Conservation (phyloP, 2,113 vertebrate species). For the Albula goreensis region DNA sequence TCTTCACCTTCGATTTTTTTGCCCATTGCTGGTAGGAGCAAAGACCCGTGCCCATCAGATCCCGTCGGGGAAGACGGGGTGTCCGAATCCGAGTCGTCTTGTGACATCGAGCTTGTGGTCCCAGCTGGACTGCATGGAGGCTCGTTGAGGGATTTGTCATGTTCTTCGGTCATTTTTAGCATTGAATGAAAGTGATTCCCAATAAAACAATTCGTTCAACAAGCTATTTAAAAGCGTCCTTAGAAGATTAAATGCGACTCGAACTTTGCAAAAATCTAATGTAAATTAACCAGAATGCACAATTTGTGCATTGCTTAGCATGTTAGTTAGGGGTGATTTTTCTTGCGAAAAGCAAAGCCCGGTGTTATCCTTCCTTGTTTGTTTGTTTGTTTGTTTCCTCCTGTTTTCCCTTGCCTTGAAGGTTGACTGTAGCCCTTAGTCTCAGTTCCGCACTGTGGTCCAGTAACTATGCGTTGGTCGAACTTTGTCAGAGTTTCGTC, state of each 20-base stretch:
- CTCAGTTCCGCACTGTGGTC: slow-evolving; percentile 23
- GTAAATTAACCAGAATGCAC: slow-evolving; percentile 32
- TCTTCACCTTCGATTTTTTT: slow-evolving; percentile 43
- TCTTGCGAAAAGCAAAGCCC: slow-evolving; percentile 1
- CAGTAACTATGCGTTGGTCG: slow-evolving; percentile 41
- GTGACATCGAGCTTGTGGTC: slow-evolving; percentile 72
- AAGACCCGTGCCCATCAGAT: slow-evolving; percentile 58
- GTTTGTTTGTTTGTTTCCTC: neutral
- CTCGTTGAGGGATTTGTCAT: slow-evolving; percentile 56
- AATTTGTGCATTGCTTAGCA: slow-evolving; percentile 33
- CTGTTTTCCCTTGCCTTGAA: neutral
- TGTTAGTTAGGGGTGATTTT: neutral
- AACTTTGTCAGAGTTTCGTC: slow-evolving; percentile 24
- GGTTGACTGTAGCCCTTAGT: neutral
- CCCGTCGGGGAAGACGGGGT: slow-evolving; percentile 69
- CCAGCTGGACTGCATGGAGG: slow-evolving; percentile 74
- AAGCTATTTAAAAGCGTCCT: neutral
- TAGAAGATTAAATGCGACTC: neutral
- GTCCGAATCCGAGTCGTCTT: slow-evolving; percentile 68
- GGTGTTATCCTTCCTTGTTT: neutral
- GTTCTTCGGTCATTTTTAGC: slow-evolving; percentile 79
- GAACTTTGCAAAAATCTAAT: neutral
- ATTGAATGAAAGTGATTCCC: slow-evolving; percentile 45
- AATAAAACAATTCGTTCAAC: neutral
- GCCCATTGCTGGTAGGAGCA: slow-evolving; percentile 44